Evolutionary conservation across 2,888 invertebrate genomes (phyloP).

Genomic region (Myathropa florea): DNA sequence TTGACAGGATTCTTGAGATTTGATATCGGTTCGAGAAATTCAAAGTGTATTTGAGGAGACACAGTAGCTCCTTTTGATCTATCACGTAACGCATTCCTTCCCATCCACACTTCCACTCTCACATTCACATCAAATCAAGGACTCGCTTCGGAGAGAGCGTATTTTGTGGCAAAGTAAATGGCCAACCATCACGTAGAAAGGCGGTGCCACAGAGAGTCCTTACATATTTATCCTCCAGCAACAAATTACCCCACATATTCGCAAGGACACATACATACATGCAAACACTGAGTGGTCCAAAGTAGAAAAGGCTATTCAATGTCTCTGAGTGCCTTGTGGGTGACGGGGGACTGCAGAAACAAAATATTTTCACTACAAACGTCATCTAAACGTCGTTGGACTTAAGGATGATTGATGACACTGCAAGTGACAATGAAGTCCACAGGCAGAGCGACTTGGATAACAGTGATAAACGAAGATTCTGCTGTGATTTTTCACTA

Average conservation of each 20-base stretch:
- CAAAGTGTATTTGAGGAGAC: not conserved
- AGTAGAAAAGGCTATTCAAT: not conserved
- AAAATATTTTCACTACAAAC: constrained; percentile 20
- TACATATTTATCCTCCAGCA: constrained; percentile 1
- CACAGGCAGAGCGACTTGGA: not conserved
- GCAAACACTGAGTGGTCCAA: not conserved
- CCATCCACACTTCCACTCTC: not conserved
- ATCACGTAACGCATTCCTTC: constrained; percentile 36
- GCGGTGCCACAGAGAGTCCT: not conserved
- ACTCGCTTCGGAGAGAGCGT: not conserved
- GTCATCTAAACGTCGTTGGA: not conserved
- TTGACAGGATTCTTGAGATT: constrained; percentile 27
- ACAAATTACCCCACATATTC: constrained; percentile 13
- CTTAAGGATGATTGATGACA: constrained; percentile 3
- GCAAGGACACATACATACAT: not conserved
- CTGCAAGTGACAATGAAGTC: not conserved
- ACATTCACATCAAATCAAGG: not conserved
- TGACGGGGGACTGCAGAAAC: not conserved
- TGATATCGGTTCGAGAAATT: constrained; percentile 21
- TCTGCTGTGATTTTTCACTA: not conserved
- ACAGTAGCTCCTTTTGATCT: constrained; percentile 11
- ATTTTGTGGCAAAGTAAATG: constrained; percentile 14
- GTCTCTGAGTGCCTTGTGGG: not conserved
- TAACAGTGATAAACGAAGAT: not conserved
- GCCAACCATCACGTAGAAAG: constrained; percentile 28